A percentile compares a stretch with the other conserved stretches of the same genome.
phyloP scores from a whole-genome alignment of 2,888 invertebrate genomes.

The Amphipoea lucens region DNA sequence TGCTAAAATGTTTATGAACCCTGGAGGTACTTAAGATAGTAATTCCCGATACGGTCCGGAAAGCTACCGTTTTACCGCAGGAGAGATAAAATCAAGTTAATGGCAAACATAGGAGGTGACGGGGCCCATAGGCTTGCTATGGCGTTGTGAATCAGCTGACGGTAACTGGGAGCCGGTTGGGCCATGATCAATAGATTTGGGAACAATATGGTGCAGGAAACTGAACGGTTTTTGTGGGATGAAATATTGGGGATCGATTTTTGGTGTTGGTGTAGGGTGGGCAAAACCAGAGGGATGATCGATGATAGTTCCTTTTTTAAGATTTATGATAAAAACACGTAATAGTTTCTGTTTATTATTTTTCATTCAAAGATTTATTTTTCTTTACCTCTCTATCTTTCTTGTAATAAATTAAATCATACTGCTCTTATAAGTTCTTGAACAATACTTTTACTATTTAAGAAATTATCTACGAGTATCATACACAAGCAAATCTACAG shows the following conservation, averaged over 20 bases:
- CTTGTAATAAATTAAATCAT: neutral
- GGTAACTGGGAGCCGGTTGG: conserved; percentile 37
- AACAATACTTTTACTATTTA: neutral
- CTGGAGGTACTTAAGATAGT: conserved; percentile 55
- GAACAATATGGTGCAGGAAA: conserved; percentile 16
- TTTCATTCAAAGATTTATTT: too few relatives aligned
- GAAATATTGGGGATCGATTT: neutral
- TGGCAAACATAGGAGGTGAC: conserved; percentile 56
- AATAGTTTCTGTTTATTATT: too few relatives aligned
- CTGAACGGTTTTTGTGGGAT: neutral
- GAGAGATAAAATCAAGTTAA: conserved; percentile 62
- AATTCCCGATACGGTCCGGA: conserved; percentile 58
- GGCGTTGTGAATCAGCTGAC: conserved; percentile 54
- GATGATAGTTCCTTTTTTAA: neutral
- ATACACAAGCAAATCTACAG: neutral
- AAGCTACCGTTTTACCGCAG: conserved; percentile 41
- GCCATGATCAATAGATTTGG: conserved; percentile 44
- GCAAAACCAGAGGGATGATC: neutral
- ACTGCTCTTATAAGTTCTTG: neutral
- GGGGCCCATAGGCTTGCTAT: conserved; percentile 37
- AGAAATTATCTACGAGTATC: too few relatives aligned
- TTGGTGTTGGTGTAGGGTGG: neutral
- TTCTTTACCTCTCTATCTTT: neutral
- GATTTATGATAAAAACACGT: neutral
- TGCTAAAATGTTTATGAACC: conserved; percentile 62